Conservation (phyloP, 2,797 vertebrate genomes). For the Todus mexicanus region DNA sequence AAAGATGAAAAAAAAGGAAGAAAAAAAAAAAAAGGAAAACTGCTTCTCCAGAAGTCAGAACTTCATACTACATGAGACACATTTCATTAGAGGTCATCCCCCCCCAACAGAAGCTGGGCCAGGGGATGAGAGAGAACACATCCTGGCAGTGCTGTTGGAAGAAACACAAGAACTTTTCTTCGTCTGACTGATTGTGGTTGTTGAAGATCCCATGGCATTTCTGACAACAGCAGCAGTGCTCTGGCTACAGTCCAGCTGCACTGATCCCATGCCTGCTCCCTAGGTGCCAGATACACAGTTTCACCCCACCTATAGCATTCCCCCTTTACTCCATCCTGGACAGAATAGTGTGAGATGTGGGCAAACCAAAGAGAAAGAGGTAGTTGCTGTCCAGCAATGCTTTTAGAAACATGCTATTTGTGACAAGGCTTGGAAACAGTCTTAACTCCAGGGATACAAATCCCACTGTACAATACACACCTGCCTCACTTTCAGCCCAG, state of each 20-base stretch:
- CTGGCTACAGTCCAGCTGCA: conserved; percentile 6
- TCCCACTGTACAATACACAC: not conserved
- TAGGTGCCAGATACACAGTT: not conserved
- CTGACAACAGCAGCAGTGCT: not conserved
- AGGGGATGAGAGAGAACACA: not conserved
- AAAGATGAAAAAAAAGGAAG: too few relatives aligned
- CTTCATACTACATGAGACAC: not conserved
- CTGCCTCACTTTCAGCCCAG: not conserved
- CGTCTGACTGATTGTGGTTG: not conserved
- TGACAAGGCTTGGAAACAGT: not conserved
- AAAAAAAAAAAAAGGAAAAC: too few relatives aligned
- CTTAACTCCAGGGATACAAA: not conserved
- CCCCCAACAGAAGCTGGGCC: not conserved
- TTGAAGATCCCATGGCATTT: conserved; percentile 2
- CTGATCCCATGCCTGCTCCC: not conserved
- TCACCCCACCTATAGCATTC: not conserved
- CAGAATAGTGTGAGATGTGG: not conserved
- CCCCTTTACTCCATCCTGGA: not conserved
- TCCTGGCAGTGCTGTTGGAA: not conserved
- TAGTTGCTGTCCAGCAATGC: not conserved
- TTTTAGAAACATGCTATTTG: not conserved
- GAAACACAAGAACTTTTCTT: not conserved
- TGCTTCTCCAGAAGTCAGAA: not conserved
- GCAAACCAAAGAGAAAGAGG: not conserved
- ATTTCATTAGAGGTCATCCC: not conserved